Conservation (phyloP, 2,113 vertebrate genomes). For the Ranitomeya variabilis region DNA sequence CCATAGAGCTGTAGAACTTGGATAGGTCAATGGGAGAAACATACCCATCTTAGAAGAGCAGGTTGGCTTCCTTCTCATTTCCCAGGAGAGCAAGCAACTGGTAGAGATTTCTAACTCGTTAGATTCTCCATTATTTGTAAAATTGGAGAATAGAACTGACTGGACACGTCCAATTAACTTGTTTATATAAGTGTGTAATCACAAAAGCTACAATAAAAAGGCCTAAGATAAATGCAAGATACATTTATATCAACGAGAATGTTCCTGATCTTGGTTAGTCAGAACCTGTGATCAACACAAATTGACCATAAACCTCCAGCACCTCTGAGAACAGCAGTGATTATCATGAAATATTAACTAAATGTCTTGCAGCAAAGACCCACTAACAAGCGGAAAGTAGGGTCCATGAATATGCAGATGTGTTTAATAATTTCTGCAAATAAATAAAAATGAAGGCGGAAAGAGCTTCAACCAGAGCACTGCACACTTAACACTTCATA, state of each 20-base stretch:
- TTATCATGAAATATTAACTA: conserved; percentile 17
- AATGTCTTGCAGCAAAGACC: not conserved
- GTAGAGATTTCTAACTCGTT: not conserved
- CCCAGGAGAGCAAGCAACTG: not conserved
- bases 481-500: not conserved
- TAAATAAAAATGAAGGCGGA: not conserved
- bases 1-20: not conserved
- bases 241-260: not conserved
- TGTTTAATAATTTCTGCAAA: not conserved
- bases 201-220: not conserved
- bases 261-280: not conserved
- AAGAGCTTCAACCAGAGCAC: not conserved
- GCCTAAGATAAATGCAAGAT: not conserved
- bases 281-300: conserved; percentile 9
- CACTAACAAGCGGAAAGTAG: conserved; percentile 7
- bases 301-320: conserved; percentile 6
- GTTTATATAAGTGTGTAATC: not conserved
- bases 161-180: no score
- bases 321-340: conserved; percentile 5
- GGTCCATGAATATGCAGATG: conserved; percentile 21
- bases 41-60: not conserved
- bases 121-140: not conserved
- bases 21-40: not conserved
- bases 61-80: not conserved
- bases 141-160: not conserved